These are phyloP conservation scores for Diploptera punctata DNA, from an alignment of 2,888 invertebrate genomes.

Conservation along the genomic window DNA sequence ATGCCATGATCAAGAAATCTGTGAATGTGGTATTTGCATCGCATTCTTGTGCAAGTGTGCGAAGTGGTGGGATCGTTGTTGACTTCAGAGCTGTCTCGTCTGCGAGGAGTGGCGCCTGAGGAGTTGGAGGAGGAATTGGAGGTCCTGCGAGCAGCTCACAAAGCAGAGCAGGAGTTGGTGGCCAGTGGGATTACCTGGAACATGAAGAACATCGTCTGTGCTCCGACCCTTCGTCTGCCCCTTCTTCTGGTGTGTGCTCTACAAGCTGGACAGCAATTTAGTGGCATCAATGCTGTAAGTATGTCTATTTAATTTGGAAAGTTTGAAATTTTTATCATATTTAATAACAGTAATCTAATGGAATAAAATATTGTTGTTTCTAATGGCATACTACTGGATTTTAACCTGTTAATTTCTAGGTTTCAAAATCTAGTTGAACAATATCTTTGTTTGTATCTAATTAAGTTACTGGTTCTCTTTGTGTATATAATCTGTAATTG, in stretches of 20 bases:
- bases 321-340: no score
- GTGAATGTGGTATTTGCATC: constrained; percentile 21
- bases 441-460: no score
- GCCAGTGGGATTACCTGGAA: constrained; percentile 58
- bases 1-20: constrained; percentile 25
- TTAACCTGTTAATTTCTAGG: no score
- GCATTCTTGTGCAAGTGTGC: constrained; percentile 27
- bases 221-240: constrained; percentile 69
- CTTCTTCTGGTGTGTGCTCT: constrained; percentile 77
- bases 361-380: no score
- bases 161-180: constrained; percentile 43
- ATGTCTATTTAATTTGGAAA: no score
- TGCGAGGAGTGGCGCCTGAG: constrained; percentile 58
- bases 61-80: constrained; percentile 27
- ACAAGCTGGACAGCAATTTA: constrained; percentile 88
- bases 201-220: constrained; percentile 64
- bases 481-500: no score
- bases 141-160: constrained; percentile 33
- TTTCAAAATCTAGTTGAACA: no score
- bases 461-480: no score
- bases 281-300: constrained; percentile 88
- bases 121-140: constrained; percentile 38
- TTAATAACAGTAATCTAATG: no score
- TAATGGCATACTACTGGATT: no score
- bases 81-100: constrained; percentile 57